phyloP scores from a whole-genome alignment of 1,140 invertebrate species.

The Oncopodura yosiiana region DNA sequence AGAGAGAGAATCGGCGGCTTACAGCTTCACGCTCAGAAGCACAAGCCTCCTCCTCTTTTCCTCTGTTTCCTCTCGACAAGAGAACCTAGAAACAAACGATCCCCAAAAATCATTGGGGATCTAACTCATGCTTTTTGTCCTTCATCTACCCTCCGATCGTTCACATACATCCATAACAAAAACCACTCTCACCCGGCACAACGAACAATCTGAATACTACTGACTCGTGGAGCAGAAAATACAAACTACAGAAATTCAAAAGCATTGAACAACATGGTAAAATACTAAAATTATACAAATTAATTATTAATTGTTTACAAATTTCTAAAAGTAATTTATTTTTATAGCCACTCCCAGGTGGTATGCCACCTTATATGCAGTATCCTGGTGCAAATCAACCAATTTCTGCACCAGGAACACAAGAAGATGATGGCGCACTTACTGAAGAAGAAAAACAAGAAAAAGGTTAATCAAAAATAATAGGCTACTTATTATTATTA shows the following conservation, averaged over 20 bases:
- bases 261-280: too few species aligned
- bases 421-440: conserved; percentile 20
- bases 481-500: background rate
- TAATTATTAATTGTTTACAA: too few species aligned
- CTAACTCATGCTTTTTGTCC: too few species aligned
- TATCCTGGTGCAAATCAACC: conserved; percentile 5
- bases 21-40: conserved; percentile 2
- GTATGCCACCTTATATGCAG: conserved; percentile 1
- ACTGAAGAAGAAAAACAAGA: conserved; percentile 24
- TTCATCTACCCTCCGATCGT: conserved; percentile 26
- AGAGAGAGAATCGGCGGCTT: too few species aligned
- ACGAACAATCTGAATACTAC: background rate
- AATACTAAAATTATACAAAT: too few species aligned
- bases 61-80: background rate
- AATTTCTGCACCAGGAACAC: conserved; percentile 19
- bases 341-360: background rate
- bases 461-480: conserved; percentile 11
- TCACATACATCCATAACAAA: conserved; percentile 6
- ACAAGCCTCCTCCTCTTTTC: background rate
- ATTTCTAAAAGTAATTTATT: background rate
- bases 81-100: too few species aligned
- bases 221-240: too few species aligned
- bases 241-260: too few species aligned
- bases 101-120: too few species aligned
- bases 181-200: background rate